A percentile compares a stretch with the other conserved stretches of the same genome.
Conservation (phyloP, 2,888 invertebrate genomes). For the Nesidiocoris tenuis region DNA sequence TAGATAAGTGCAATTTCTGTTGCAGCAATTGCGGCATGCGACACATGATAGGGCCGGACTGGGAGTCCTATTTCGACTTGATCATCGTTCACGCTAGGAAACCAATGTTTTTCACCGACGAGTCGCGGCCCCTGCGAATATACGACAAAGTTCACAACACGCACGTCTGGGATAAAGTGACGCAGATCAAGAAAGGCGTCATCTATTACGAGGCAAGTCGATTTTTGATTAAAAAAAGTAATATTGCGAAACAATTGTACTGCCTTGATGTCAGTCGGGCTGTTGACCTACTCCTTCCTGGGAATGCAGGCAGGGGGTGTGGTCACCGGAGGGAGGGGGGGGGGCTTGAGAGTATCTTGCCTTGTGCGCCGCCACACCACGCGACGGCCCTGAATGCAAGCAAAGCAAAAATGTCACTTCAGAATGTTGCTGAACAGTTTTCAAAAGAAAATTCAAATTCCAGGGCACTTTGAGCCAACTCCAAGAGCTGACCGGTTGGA, state of each 20-base stretch:
- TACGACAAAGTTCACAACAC: constrained; percentile 79
- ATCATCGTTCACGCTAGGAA: constrained; percentile 93
- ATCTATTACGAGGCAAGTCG: constrained; percentile 84
- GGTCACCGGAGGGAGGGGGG: too few species aligned
- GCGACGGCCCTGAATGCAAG: too few species aligned
- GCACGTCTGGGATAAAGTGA: constrained; percentile 90
- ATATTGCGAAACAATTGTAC: not conserved
- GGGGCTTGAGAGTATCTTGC: too few species aligned
- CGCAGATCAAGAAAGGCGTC: constrained; percentile 77
- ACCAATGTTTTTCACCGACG: constrained; percentile 92
- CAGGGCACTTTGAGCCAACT: constrained; percentile 91
- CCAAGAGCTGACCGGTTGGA: constrained; percentile 90
- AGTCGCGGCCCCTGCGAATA: constrained; percentile 83
- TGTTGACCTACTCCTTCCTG: not conserved
- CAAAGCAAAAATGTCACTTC: too few species aligned
- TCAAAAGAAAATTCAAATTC: too few species aligned
- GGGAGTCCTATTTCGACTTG: constrained; percentile 90
- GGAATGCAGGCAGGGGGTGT: too few species aligned
- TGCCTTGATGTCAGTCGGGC: not conserved
- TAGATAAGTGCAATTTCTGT: too few species aligned
- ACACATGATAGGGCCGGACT: constrained; percentile 80
- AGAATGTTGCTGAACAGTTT: too few species aligned
- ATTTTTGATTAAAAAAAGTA: not conserved
- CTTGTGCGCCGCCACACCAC: too few species aligned
- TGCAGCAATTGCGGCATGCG: constrained; percentile 87